These are phyloP conservation scores for Tipula vernalis DNA, from an alignment of 2,888 invertebrate species.

Conservation along the genomic window DNA sequence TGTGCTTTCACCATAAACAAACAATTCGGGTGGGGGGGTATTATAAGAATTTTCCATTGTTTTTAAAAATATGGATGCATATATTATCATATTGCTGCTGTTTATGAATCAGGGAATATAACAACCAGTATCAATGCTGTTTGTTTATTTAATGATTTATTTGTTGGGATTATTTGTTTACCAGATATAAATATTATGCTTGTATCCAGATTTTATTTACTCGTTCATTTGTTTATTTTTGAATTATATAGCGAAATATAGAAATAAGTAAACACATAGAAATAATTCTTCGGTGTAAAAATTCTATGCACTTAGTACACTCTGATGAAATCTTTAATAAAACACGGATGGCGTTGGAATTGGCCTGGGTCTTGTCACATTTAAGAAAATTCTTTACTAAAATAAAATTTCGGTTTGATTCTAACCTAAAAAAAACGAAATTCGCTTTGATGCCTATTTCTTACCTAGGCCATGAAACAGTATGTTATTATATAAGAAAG, in stretches of 20 bases:
- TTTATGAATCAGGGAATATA: background rate
- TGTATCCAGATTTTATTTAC: background rate
- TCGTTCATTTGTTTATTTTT: background rate
- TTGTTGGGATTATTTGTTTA: background rate
- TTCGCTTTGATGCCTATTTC: too few relatives aligned
- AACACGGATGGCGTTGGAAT: too few relatives aligned
- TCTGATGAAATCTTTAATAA: too few relatives aligned
- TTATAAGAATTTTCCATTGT: background rate
- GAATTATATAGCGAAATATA: background rate
- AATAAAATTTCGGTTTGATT: too few relatives aligned
- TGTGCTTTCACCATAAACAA: background rate
- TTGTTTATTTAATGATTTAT: background rate
- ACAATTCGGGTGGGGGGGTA: background rate
- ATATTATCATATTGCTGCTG: background rate
- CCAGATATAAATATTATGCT: background rate
- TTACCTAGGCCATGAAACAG: too few relatives aligned
- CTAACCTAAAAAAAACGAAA: too few relatives aligned
- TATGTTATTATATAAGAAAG: too few relatives aligned
- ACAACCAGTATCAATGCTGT: background rate
- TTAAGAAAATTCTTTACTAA: too few relatives aligned
- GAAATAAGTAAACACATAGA: background rate
- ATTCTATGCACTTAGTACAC: too few relatives aligned
- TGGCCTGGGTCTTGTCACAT: too few relatives aligned
- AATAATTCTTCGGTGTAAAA: too few relatives aligned
- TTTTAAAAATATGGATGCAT: background rate